phyloP scores from a whole-genome alignment of 2,113 vertebrate genomes.

The Anthoscopus minutus region DNA sequence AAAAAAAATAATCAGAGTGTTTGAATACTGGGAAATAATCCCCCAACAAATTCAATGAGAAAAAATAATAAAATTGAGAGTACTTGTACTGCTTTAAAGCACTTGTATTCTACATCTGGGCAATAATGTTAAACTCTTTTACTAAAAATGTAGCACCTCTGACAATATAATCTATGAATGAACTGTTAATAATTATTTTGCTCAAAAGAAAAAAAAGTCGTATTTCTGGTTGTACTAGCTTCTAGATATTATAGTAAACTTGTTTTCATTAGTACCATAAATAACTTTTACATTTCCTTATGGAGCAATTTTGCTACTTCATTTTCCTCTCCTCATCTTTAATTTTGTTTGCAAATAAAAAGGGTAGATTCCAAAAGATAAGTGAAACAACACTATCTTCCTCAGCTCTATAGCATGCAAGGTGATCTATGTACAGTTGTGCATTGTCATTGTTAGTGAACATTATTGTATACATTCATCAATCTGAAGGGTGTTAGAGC shows the following conservation, averaged over 20 bases:
- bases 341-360: neutral
- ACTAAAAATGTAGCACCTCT: neutral
- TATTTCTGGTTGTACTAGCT: neutral
- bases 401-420: neutral
- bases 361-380: neutral
- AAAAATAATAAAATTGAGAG: neutral
- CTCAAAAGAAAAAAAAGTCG: neutral
- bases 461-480: neutral
- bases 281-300: neutral
- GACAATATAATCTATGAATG: neutral
- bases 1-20: neutral
- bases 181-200: neutral
- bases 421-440: neutral
- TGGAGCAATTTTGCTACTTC: neutral
- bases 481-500: neutral
- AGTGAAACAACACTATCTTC: neutral
- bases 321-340: neutral
- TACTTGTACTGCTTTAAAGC: neutral
- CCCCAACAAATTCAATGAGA: neutral
- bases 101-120: neutral
- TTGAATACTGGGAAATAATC: neutral
- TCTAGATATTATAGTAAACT: neutral
- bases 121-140: neutral
- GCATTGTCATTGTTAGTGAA: neutral
- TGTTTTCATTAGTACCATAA: neutral